Conservation (phyloP, 2,888 invertebrate genomes). For the Nomada ferruginata region DNA sequence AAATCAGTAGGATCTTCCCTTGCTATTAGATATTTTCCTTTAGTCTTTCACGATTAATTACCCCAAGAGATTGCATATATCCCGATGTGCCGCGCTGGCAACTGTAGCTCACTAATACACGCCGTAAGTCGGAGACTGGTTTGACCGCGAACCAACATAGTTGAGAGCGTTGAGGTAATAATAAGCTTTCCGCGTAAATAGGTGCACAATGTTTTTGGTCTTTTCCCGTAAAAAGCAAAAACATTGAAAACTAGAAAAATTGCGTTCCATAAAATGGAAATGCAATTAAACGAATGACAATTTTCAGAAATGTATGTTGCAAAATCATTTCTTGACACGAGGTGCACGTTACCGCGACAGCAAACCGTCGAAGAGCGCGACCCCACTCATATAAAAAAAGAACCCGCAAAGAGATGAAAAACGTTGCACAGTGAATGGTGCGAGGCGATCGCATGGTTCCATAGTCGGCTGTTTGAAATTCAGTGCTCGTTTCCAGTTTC, state of each 20-base stretch:
- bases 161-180: not conserved
- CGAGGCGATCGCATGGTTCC: slow-evolving; percentile 34
- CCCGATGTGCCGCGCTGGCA: slow-evolving; percentile 47
- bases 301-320: not conserved
- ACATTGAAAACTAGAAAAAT: not conserved
- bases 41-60: slow-evolving; percentile 1
- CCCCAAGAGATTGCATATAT: not conserved
- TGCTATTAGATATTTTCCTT: not conserved
- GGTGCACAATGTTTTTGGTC: not conserved
- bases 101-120: slow-evolving; percentile 12
- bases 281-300: not conserved
- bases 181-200: too few relatives aligned
- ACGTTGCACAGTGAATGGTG: slow-evolving; percentile 14
- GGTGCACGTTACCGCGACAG: not conserved
- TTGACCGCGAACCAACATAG: not conserved
- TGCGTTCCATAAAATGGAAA: not conserved
- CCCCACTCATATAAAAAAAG: slow-evolving; percentile 20
- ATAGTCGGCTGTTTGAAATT: slow-evolving; percentile 22
- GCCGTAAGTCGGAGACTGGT: not conserved
- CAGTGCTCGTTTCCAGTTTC: slow-evolving; percentile 44
- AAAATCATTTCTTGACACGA: not conserved
- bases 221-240: not conserved
- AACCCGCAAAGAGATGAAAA: not conserved
- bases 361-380: not conserved
- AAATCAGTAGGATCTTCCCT: not conserved